These are phyloP conservation scores for Drosophila kuntzei DNA, from an alignment of 2,888 invertebrate species.

Conservation along the genomic window DNA sequence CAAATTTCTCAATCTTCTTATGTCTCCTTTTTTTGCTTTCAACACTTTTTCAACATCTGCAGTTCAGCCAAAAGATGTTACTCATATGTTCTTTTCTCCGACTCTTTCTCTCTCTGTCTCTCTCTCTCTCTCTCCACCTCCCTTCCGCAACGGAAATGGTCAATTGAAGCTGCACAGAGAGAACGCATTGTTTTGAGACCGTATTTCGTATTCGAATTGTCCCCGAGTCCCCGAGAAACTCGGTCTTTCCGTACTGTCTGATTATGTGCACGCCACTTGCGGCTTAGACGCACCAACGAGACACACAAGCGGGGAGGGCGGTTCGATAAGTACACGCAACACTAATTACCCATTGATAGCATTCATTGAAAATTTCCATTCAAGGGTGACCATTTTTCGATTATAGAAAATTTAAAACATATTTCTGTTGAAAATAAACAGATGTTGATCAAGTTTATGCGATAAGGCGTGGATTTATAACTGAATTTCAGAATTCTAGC, in stretches of 20 bases:
- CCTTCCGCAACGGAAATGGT: slow-evolving; percentile 45
- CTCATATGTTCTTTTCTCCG: slow-evolving; percentile 1
- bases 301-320: slow-evolving; percentile 6
- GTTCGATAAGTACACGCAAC: slow-evolving; percentile 23
- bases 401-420: not conserved
- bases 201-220: slow-evolving; percentile 5
- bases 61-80: not conserved
- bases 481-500: not conserved
- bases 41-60: slow-evolving; percentile 16
- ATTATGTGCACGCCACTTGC: slow-evolving; percentile 40
- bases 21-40: not conserved
- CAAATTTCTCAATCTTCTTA: not conserved
- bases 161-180: slow-evolving; percentile 58
- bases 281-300: slow-evolving; percentile 18
- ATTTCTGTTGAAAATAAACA: not conserved
- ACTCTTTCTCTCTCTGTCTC: not conserved
- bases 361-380: slow-evolving; percentile 6
- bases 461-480: not conserved
- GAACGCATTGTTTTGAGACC: slow-evolving; percentile 43
- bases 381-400: slow-evolving; percentile 15
- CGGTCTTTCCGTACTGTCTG: slow-evolving; percentile 16
- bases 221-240: slow-evolving; percentile 18
- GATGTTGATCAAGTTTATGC: not conserved
- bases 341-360: slow-evolving; percentile 8
- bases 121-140: not conserved